These are phyloP conservation scores for Drepana falcataria DNA, from an alignment of 2,888 invertebrate genomes.

Conservation along the genomic window DNA sequence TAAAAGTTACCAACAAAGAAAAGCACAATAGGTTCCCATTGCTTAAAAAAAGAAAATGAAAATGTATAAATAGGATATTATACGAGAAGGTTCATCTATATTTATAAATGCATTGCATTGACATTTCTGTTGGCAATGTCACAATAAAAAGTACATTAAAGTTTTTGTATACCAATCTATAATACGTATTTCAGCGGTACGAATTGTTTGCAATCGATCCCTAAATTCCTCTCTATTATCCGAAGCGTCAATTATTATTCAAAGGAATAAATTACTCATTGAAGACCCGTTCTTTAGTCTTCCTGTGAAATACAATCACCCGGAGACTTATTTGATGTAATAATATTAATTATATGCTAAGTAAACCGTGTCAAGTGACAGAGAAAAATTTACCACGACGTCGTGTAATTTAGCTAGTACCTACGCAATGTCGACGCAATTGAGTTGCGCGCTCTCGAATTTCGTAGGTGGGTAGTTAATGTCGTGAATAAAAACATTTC, in stretches of 20 bases:
- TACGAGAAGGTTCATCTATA: too few relatives aligned
- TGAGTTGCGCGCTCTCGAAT: conserved; percentile 19
- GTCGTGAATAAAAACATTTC: conserved; percentile 1
- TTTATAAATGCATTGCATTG: too few relatives aligned
- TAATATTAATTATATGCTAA: conserved; percentile 1
- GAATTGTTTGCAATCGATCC: too few relatives aligned
- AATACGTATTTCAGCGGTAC: too few relatives aligned
- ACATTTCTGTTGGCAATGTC: too few relatives aligned
- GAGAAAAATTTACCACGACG: conserved; percentile 7
- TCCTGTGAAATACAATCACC: background rate
- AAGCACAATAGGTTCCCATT: too few relatives aligned
- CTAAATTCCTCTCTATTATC: background rate
- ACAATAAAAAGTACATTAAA: too few relatives aligned
- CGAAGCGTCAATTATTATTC: background rate
- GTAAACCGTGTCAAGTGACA: conserved; percentile 4
- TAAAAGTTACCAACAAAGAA: too few relatives aligned
- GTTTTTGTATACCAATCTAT: too few relatives aligned
- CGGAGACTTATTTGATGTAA: background rate
- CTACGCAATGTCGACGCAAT: conserved; percentile 18
- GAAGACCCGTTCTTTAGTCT: background rate
- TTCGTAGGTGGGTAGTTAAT: conserved; percentile 3
- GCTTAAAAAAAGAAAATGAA: too few relatives aligned
- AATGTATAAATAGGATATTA: too few relatives aligned
- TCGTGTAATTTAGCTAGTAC: conserved; percentile 15
- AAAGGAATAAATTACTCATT: background rate